phyloP scores from a whole-genome alignment of 2,888 invertebrate species.

The Dusona sp. region DNA sequence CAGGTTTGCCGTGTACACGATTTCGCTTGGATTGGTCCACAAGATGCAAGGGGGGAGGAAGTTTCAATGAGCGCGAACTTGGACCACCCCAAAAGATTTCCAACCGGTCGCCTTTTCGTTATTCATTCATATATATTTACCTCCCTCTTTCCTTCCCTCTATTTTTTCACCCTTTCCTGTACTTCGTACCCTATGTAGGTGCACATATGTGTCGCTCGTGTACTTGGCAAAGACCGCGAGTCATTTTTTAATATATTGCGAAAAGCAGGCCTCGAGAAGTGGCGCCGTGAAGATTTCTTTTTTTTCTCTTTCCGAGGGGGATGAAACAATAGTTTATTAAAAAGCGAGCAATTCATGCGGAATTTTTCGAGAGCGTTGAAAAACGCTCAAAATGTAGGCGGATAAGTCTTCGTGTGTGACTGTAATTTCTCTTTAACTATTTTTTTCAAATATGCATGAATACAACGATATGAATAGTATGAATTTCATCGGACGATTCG shows the following conservation, averaged over 20 bases:
- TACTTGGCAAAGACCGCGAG: conserved; percentile 24
- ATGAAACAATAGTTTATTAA: conserved; percentile 72
- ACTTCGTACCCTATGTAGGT: conserved; percentile 1
- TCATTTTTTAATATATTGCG: conserved; percentile 68
- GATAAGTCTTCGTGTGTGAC: background rate
- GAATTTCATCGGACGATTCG: background rate
- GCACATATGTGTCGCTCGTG: conserved; percentile 17
- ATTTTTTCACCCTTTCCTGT: conserved; percentile 5
- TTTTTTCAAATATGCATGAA: conserved; percentile 25
- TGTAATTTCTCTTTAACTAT: conserved; percentile 32
- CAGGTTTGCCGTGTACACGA: conserved; percentile 34
- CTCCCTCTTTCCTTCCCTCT: background rate
- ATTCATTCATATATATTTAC: conserved; percentile 25
- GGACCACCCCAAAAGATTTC: conserved; percentile 65
- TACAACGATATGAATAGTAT: background rate
- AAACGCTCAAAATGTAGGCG: conserved; percentile 5
- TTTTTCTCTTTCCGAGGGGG: conserved; percentile 14
- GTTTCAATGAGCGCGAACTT: conserved; percentile 1
- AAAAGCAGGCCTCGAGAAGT: conserved; percentile 40
- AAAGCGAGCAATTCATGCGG: conserved; percentile 55
- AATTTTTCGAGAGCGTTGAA: conserved; percentile 45
- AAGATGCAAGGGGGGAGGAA: conserved; percentile 24
- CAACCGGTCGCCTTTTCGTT: conserved; percentile 41
- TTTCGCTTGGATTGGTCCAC: conserved; percentile 63
- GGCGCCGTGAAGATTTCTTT: conserved; percentile 7